Evolutionary conservation across 2,888 invertebrate species (phyloP), one percentile per base, ranked within the genome.

Genomic region (Phlogophora meticulosa): DNA sequence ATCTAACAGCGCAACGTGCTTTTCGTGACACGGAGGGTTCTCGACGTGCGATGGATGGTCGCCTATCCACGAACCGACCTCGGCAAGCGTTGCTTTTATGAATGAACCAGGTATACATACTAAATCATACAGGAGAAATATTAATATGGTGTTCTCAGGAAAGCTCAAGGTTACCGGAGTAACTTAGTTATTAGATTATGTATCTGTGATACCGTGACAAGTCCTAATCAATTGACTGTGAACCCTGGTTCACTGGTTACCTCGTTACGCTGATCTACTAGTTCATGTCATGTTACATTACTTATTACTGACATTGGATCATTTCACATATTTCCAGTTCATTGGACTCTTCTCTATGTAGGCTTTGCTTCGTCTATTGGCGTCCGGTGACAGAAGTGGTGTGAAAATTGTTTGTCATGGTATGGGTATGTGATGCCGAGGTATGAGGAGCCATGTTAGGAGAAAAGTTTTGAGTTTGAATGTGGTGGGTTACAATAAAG

Each of bases 121-220:
- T 55, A 34, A 7, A 66, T 43, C 34, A 13, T 20, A 11, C 1
- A 28, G 11, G 2, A 43, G 43, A 46, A 53, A 34, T 43, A 34
- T 10, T 38, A 36, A 24, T 15, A 43, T 36, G 51, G 38, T 1
- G 20, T 28, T 22, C 10, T 15, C 13, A 17, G 9, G 9, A 32
- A 71, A 56, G 58, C 17, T 53, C n/a, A 28, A 28, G 66, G 58
- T 66, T 52, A 62, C 42, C 11, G 36, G 66, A 52, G 13, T 45
- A 42, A 28, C 28, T 43, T 66, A 71, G 9, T 76, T 71, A 76
- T 60, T 49, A 32, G 52, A 34, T 22, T 45, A 64, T 64, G 66
- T 48, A 71, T 71, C 70, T 60, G 52, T 69, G 78, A 24, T 73
- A 45, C 15, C 80, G 80, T 81, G 81, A 76, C 69, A 59, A 76